These are phyloP conservation scores for Heliconius erato DNA, from an alignment of 2,888 invertebrate genomes.

Conservation along the genomic window DNA sequence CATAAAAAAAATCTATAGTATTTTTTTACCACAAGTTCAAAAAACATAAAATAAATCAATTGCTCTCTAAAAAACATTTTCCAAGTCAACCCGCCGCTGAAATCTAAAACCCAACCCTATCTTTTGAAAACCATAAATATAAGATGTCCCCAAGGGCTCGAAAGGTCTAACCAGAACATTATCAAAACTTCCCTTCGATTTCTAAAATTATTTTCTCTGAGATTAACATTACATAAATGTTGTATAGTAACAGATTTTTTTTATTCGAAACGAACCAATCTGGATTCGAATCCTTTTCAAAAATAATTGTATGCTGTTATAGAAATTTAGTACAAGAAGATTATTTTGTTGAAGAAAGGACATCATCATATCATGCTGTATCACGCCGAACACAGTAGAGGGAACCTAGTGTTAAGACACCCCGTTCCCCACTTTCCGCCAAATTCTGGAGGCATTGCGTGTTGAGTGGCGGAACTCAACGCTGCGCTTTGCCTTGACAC, in stretches of 20 bases:
- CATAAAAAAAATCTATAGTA: too few relatives aligned
- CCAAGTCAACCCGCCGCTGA: constrained; percentile 50
- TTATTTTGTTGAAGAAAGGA: too few relatives aligned
- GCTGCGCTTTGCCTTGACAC: too few relatives aligned
- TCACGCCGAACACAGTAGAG: too few relatives aligned
- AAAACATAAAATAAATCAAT: constrained; percentile 44
- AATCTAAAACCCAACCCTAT: constrained; percentile 55
- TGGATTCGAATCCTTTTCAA: not conserved
- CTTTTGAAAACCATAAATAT: constrained; percentile 63
- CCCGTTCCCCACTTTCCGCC: too few relatives aligned
- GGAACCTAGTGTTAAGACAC: too few relatives aligned
- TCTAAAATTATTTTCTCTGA: constrained; percentile 35
- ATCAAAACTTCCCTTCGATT: constrained; percentile 51
- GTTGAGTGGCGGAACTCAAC: too few relatives aligned
- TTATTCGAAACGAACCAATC: not conserved
- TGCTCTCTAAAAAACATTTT: constrained; percentile 41
- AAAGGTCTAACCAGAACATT: constrained; percentile 55
- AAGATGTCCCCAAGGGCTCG: constrained; percentile 55
- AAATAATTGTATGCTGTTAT: not conserved
- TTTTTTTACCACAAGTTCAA: not conserved
- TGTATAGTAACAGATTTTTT: not conserved
- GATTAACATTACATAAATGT: constrained; percentile 21
- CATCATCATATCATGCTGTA: too few relatives aligned
- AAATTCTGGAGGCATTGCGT: too few relatives aligned
- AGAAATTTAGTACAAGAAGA: not conserved